phyloP scores from a whole-genome alignment of 2,888 invertebrate genomes.

The Volucella inanis region DNA sequence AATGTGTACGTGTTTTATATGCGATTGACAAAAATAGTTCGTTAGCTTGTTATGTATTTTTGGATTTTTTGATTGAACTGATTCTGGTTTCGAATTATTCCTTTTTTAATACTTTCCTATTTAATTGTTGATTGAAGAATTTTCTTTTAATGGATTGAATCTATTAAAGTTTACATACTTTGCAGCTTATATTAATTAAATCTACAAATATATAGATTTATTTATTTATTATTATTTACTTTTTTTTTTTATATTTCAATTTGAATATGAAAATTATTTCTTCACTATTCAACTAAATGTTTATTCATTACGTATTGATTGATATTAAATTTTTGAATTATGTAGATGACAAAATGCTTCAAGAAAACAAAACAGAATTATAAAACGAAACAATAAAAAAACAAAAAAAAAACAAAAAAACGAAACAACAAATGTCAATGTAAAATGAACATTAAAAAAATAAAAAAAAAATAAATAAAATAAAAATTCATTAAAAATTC shows the following conservation, averaged over 20 bases:
- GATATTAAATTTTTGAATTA: conserved; percentile 55
- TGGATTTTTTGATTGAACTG: conserved; percentile 18
- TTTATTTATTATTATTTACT: not conserved
- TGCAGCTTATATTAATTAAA: conserved; percentile 39
- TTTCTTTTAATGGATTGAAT: conserved; percentile 14
- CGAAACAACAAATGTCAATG: conserved; percentile 55
- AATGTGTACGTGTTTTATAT: conserved; percentile 63
- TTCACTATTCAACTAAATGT: conserved; percentile 62
- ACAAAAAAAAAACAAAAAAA: conserved; percentile 32
- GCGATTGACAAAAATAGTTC: conserved; percentile 43
- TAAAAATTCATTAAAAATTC: conserved; percentile 34
- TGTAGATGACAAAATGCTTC: conserved; percentile 44
- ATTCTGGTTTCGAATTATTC: conserved; percentile 1
- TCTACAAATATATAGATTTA: too few species aligned
- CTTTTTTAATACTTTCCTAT: conserved; percentile 8
- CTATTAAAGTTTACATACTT: conserved; percentile 26
- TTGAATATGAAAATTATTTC: conserved; percentile 36
- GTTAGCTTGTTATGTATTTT: conserved; percentile 36
- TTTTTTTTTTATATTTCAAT: conserved; percentile 54
- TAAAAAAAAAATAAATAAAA: conserved; percentile 64
- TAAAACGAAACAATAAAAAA: conserved; percentile 31
- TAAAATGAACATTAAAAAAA: conserved; percentile 66
- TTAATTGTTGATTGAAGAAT: conserved; percentile 24
- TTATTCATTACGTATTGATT: conserved; percentile 68
- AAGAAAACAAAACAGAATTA: conserved; percentile 41